Evolutionary conservation across 2,888 invertebrate species (phyloP), one percentile per base, ranked within the genome.

Genomic region (Spilosoma lubricipeda): DNA sequence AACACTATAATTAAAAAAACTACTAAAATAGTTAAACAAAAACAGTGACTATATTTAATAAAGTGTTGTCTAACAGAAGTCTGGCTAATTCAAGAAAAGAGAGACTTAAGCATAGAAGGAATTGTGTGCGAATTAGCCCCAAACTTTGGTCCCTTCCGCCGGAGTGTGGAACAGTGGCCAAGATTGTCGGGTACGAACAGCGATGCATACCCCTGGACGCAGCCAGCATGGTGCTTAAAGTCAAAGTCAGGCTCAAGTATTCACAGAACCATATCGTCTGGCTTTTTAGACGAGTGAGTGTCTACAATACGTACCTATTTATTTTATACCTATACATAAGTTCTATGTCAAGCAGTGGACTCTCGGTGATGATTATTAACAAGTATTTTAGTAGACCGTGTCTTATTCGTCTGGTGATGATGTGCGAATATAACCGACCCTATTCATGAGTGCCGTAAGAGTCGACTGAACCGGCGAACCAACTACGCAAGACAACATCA

Each of bases 261-360:
- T 96, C 96, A 70, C 95, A 96, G 77, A 96, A 96, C 83, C 96
- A 96, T 84, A 96, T 97, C 87, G 93, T 96, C 78, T 96, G 96
- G 93, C 95, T 97, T 75, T 97, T 97, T 85, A 95, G 94, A 89
- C 96, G 96, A 93, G 97, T 97, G 89, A 94, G 94, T 92, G 56
- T n/a, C n/a, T n/a, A 56, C 20, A 67, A 20, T 66, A 4, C n/a
- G 9, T 13, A n/a, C 18, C 1, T 30, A 20, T 20, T 27, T 30
- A 20, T 20, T 27, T 11, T 45, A 45, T 15, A 15, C 7, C 7
- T 36, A 36, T 7, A 36, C 36, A 33, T 33, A 33, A 33, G 33
- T 33, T 33, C 33, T 33, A 33, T 33, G 33, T 33, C 33, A 3
- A 33, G 33, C 33, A 33, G 33, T 33, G 33, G 33, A 33, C 33